These are phyloP conservation scores for Reinhardtius hippoglossoides DNA, from an alignment of 2,113 vertebrate genomes.

Conservation along the genomic window DNA sequence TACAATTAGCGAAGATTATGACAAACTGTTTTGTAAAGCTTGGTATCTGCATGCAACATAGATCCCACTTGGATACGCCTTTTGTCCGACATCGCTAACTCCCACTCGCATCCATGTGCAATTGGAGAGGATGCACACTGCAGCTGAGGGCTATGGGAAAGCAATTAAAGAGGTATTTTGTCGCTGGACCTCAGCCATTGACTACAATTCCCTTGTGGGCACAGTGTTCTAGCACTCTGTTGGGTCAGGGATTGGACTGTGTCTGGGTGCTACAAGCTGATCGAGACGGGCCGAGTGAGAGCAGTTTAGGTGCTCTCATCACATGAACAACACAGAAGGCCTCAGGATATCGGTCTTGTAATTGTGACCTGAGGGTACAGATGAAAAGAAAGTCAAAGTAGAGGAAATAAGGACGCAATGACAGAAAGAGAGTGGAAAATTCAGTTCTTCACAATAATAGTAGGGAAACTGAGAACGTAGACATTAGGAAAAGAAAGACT, in stretches of 20 bases:
- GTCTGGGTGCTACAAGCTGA: slow-evolving; percentile 35
- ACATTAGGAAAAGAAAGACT: neutral
- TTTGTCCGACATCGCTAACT: slow-evolving; percentile 26
- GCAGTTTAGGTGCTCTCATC: neutral
- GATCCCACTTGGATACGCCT: slow-evolving; percentile 12
- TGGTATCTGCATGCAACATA: neutral
- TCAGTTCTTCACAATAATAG: neutral
- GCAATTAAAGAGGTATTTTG: slow-evolving; percentile 67
- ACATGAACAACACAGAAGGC: too few relatives aligned
- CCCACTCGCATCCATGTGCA: slow-evolving; percentile 34
- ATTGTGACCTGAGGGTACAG: neutral
- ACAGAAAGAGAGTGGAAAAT: slow-evolving; percentile 9
- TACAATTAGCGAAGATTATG: neutral
- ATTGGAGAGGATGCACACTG: slow-evolving; percentile 26
- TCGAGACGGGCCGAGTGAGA: slow-evolving; percentile 1
- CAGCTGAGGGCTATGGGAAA: slow-evolving; percentile 60
- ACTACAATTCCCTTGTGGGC: slow-evolving; percentile 51
- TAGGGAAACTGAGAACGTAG: neutral
- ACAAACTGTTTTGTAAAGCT: neutral
- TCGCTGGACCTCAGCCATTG: slow-evolving; percentile 45
- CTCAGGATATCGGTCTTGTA: neutral
- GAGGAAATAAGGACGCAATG: neutral
- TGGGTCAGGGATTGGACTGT: slow-evolving; percentile 46
- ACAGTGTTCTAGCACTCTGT: slow-evolving; percentile 37
- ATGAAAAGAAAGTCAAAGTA: slow-evolving; percentile 1